A percentile compares a stretch with the other conserved stretches of the same genome.
These are phyloP conservation scores for Gouania willdenowi DNA, from an alignment of 2,797 vertebrate species.

Conservation along the genomic window DNA sequence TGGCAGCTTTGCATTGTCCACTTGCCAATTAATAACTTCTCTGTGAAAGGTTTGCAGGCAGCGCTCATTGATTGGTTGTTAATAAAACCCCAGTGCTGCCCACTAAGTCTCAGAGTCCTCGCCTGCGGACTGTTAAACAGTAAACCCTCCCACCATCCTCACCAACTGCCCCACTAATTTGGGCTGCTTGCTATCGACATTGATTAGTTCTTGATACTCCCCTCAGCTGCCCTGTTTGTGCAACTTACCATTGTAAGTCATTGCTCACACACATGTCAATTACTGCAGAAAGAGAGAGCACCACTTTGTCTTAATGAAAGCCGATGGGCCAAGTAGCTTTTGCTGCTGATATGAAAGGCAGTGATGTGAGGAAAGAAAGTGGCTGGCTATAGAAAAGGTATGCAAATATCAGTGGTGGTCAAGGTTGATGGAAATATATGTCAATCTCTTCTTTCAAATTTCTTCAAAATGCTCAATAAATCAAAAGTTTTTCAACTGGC, in stretches of 20 bases:
- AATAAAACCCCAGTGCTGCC: slow-evolving; percentile 62
- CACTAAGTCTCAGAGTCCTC: slow-evolving; percentile 31
- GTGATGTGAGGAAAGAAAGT: slow-evolving; percentile 5
- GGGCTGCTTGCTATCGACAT: slow-evolving; percentile 69
- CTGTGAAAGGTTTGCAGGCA: slow-evolving; percentile 54
- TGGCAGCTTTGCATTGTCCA: slow-evolving; percentile 60
- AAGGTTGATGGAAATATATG: too few species aligned
- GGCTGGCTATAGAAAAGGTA: slow-evolving; percentile 1
- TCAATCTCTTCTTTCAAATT: too few species aligned
- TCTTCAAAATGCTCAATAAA: too few species aligned
- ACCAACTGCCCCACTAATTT: slow-evolving; percentile 55
- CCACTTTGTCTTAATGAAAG: slow-evolving; percentile 63
- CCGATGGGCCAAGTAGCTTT: slow-evolving; percentile 44
- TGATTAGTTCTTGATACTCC: slow-evolving; percentile 72
- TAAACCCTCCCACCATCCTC: slow-evolving; percentile 9
- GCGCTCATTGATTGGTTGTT: slow-evolving; percentile 58
- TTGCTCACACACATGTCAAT: slow-evolving; percentile 73
- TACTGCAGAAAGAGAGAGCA: slow-evolving; percentile 48
- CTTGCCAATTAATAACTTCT: slow-evolving; percentile 69
- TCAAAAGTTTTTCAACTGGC: too few species aligned
- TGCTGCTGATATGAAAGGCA: slow-evolving; percentile 28
- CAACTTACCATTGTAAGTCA: slow-evolving; percentile 66
- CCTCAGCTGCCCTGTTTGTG: slow-evolving; percentile 52
- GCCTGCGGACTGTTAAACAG: slow-evolving; percentile 66
- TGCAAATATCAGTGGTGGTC: too few species aligned